A percentile compares a stretch with the other conserved stretches of the same genome.
Conservation (phyloP, 2,888 invertebrate genomes). For the Lasioglossum villosulum region DNA sequence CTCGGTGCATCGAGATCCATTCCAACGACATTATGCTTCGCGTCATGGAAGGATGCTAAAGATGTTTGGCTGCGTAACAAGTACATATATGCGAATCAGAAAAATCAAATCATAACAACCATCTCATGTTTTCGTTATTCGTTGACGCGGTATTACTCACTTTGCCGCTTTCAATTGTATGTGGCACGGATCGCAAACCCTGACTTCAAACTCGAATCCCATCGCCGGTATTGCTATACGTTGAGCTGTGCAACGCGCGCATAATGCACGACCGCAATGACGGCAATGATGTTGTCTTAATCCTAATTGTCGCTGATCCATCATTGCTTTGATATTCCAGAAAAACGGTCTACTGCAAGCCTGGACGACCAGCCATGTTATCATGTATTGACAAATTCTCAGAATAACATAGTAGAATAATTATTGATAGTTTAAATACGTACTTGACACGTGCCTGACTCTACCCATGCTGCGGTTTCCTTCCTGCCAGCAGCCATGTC, state of each 20-base stretch:
- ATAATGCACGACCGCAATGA: constrained; percentile 97
- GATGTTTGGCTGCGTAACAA: constrained; percentile 90
- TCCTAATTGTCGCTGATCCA: constrained; percentile 97
- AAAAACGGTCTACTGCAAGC: constrained; percentile 98
- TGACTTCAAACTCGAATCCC: constrained; percentile 99
- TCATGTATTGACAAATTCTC: background rate
- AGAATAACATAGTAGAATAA: background rate
- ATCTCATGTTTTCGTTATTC: background rate
- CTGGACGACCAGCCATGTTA: constrained; percentile 84
- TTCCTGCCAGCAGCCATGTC: constrained; percentile 95
- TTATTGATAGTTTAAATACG: background rate
- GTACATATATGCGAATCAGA: background rate
- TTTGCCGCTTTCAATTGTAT: constrained; percentile 93
- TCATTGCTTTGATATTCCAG: constrained; percentile 99
- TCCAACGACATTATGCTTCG: constrained; percentile 95
- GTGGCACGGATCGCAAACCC: constrained; percentile 97
- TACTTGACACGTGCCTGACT: constrained; percentile 93
- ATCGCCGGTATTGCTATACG: constrained; percentile 96
- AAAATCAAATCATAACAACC: background rate
- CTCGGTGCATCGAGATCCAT: constrained; percentile 96
- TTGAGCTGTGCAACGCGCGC: constrained; percentile 95
- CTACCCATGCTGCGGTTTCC: constrained; percentile 98
- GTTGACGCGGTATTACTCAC: constrained; percentile 86
- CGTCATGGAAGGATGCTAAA: constrained; percentile 97
- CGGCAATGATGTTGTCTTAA: constrained; percentile 96